Percentiles rank a stretch among this genome's conserved stretches.
phyloP scores from a whole-genome alignment of 2,113 vertebrate genomes.

The Macquaria australasica region DNA sequence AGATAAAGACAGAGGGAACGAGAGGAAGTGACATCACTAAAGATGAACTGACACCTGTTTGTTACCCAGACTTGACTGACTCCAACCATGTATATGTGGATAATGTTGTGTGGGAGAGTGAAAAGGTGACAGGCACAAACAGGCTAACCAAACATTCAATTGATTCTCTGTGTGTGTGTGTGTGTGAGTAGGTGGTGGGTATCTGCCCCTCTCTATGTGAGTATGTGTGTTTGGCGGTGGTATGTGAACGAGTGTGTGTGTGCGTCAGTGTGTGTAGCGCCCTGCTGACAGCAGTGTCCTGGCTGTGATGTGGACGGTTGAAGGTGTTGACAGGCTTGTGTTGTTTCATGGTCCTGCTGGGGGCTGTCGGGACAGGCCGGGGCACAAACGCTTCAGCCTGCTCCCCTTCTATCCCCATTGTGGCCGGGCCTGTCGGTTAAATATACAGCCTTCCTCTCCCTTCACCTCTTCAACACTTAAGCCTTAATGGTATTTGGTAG shows the following conservation, averaged over 20 bases:
- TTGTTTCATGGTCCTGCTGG: conserved; percentile 56
- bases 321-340: conserved; percentile 71
- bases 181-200: conserved; percentile 8
- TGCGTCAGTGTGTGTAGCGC: conserved; percentile 28
- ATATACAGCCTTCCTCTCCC: conserved; percentile 16
- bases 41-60: conserved; percentile 21
- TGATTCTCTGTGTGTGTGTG: conserved; percentile 15
- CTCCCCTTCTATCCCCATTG: not conserved
- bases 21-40: conserved; percentile 58
- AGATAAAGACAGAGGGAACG: not conserved
- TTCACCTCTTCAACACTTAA: conserved; percentile 21
- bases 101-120: conserved; percentile 31
- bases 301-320: conserved; percentile 57
- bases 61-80: conserved; percentile 8
- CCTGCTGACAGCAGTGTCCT: conserved; percentile 64
- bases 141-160: conserved; percentile 58
- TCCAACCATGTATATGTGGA: not conserved
- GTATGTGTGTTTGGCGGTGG: conserved; percentile 45
- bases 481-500: not conserved
- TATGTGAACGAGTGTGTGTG: conserved; percentile 28
- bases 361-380: conserved; percentile 43
- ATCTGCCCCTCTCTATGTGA: conserved; percentile 2
- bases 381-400: conserved; percentile 20
- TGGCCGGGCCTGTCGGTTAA: conserved; percentile 15
- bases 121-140: conserved; percentile 69